Evolutionary conservation across 2,888 invertebrate genomes (phyloP).

Genomic region (Drosophila leonis): DNA sequence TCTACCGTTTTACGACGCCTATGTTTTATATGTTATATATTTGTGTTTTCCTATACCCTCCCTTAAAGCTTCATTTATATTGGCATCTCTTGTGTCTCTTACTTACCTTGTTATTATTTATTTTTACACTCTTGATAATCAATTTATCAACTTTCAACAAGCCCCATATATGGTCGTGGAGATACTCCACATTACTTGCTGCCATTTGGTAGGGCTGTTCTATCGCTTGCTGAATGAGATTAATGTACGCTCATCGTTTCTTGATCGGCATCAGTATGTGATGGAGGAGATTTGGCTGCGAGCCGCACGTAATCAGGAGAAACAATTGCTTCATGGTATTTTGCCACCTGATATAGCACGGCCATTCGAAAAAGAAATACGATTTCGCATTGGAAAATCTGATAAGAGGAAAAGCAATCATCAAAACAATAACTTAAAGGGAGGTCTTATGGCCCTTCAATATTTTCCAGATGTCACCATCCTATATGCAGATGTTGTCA

Average conservation of each 20-base stretch:
- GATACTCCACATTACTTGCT: conserved; percentile 29
- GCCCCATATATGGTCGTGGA: conserved; percentile 6
- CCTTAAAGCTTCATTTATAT: conserved; percentile 18
- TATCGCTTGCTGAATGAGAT: conserved; percentile 54
- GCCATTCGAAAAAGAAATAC: conserved; percentile 87
- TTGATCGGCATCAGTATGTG: conserved; percentile 60
- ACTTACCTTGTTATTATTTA: neutral
- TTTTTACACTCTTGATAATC: neutral
- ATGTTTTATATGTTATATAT: conserved; percentile 49
- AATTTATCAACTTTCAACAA: neutral
- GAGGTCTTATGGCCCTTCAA: conserved; percentile 88
- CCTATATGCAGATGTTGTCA: conserved; percentile 96
- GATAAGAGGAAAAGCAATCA: fast-evolving
- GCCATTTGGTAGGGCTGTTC: conserved; percentile 53
- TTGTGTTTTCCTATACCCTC: conserved; percentile 53
- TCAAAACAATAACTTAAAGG: neutral
- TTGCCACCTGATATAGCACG: conserved; percentile 93
- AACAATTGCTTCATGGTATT: conserved; percentile 91
- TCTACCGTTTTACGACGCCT: conserved; percentile 45
- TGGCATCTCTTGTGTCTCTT: conserved; percentile 21
- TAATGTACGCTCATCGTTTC: conserved; percentile 59
- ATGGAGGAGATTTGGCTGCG: conserved; percentile 43
- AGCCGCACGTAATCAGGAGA: conserved; percentile 46
- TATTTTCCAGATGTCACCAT: conserved; percentile 95
- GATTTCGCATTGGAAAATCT: conserved; percentile 85